Evolutionary conservation across 2,888 invertebrate genomes (phyloP).

Genomic region (Isoperla grammatica): DNA sequence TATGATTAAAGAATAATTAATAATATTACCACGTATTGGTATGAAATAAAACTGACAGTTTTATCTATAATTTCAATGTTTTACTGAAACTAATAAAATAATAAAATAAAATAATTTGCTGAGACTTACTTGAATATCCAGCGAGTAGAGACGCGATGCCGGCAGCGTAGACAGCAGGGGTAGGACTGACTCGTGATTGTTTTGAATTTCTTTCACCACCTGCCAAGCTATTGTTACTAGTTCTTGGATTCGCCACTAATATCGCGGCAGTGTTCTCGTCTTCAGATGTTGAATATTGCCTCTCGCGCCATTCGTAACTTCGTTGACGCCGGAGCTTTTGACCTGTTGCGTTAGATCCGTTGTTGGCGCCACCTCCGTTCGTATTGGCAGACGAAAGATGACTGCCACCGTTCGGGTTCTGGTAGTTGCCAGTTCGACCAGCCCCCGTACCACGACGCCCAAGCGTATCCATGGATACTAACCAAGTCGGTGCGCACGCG

Average conservation of each 20-base stretch:
- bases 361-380: constrained; percentile 17
- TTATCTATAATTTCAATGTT: too few species aligned
- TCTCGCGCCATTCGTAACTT: constrained; percentile 31
- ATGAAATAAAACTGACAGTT: too few species aligned
- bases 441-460: constrained; percentile 18
- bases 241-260: constrained; percentile 11
- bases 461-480: constrained; percentile 19
- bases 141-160: constrained; percentile 31
- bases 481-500: constrained; percentile 1
- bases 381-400: constrained; percentile 15
- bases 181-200: constrained; percentile 26
- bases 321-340: constrained; percentile 28
- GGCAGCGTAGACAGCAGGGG: constrained; percentile 29
- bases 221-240: constrained; percentile 16
- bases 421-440: constrained; percentile 14
- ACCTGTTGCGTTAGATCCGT: constrained; percentile 24
- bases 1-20: too few species aligned
- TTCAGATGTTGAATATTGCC: constrained; percentile 32
- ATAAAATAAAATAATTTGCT: too few species aligned
- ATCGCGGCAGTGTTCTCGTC: constrained; percentile 26
- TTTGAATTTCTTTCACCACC: background rate
- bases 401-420: constrained; percentile 15
- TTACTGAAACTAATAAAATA: too few species aligned
- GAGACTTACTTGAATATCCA: constrained; percentile 30
- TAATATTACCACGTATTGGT: too few species aligned